These are phyloP conservation scores for Palloptera scutellata DNA, from an alignment of 2,888 invertebrate species.

Conservation along the genomic window DNA sequence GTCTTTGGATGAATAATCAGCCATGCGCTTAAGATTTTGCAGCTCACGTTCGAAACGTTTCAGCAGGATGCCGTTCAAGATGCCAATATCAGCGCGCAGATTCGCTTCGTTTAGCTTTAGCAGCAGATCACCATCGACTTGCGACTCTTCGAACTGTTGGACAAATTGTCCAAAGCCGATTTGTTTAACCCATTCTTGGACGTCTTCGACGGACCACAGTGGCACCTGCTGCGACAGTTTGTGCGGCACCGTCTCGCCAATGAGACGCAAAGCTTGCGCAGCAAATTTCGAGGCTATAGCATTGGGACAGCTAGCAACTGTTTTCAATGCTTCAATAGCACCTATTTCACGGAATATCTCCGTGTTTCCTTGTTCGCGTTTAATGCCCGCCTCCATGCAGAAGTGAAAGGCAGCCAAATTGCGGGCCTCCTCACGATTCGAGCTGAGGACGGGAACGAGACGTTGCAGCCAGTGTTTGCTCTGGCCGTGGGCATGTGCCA, in stretches of 20 bases:
- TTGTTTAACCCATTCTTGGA: constrained; percentile 97
- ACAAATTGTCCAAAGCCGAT: constrained; percentile 91
- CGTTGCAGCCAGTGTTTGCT: constrained; percentile 94
- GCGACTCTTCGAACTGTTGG: constrained; percentile 84
- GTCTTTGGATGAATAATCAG: constrained; percentile 95
- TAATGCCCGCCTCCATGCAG: constrained; percentile 99
- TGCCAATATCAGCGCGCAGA: constrained; percentile 89
- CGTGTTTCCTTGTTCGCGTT: constrained; percentile 90
- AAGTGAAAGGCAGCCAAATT: constrained; percentile 98
- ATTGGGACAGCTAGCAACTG: constrained; percentile 96
- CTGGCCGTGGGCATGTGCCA: constrained; percentile 94
- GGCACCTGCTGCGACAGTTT: constrained; percentile 98
- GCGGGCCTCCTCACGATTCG: constrained; percentile 94
- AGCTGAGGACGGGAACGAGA: constrained; percentile 91
- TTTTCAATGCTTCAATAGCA: constrained; percentile 93
- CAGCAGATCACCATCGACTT: constrained; percentile 96
- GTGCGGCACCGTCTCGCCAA: constrained; percentile 97
- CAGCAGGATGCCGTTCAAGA: constrained; percentile 91
- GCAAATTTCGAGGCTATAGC: constrained; percentile 98
- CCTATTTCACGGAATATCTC: constrained; percentile 93
- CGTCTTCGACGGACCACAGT: constrained; percentile 96
- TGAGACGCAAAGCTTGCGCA: constrained; percentile 86
- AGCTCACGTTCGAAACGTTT: constrained; percentile 93
- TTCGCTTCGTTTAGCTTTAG: constrained; percentile 92
- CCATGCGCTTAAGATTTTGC: constrained; percentile 91